Base-by-base conservation (phyloP, 2,888 invertebrate genomes). In the Glaucopsyche alexis region DNA sequence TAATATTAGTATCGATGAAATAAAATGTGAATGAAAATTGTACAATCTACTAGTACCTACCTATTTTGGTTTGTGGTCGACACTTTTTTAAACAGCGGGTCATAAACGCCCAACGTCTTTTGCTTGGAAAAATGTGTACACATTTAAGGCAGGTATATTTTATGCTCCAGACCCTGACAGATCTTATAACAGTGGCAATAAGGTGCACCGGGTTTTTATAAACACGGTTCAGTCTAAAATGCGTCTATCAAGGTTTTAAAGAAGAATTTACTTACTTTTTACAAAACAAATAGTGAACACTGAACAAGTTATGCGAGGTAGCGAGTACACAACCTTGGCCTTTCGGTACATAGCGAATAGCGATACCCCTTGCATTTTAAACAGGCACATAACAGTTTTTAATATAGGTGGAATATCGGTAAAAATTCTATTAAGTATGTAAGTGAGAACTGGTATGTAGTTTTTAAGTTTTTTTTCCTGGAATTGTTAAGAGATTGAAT, bases 251-350 rank as follows among this genome's bases (percentile, higher is more conserved):
- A 29, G 6, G 29, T 29, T 60, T 60, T 2, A 29, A 29, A 60
- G 13, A 13, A 60, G 60, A 38, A 38, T 60, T 60, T 60, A 60
- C n/a, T 40, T 40, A 60, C n/a, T 40, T 40, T 40, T 66, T 66
- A 9, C 16, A 66, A 42, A n/a, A 66, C 42, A 42, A 66, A 40
- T 42, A 66, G 8, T 42, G 42, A n/a, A 66, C 66, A 66, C 3
- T 42, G 42, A n/a, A 66, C 66, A 66, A 42, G 42, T 66, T 40
- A n/a, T n/a, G n/a, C n/a, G n/a, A n/a, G n/a, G n/a, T n/a, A 14
- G 9, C 66, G 66, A 42, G 40, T n/a, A 40, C 8, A 16, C n/a
- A 3, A n/a, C 66, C 66, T 66, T 66, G 66, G 66, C 66, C 13
- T 66, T 66, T 66, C 40, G 42, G 16, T 42, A 66, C 42, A 66